Conservation (phyloP, 2,113 vertebrate species). For the Salvelinus namaycush region DNA sequence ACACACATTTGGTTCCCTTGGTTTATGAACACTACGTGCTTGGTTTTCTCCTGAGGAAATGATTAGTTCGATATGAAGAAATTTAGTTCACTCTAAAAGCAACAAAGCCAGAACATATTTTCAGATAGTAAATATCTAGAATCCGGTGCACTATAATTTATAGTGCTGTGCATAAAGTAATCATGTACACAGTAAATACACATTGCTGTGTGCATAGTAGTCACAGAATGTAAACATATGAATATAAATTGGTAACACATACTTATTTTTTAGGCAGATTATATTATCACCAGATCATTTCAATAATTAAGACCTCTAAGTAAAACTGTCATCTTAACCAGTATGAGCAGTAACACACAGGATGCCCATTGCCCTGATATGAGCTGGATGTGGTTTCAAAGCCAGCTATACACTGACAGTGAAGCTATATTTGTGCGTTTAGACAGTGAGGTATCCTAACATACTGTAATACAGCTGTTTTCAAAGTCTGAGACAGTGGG, state of each 20-base stretch:
- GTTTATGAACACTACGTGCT: constrained; percentile 16
- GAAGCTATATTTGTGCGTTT: no score
- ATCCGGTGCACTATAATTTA: not conserved
- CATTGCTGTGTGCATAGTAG: no score
- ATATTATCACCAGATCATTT: not conserved
- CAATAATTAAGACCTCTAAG: not conserved
- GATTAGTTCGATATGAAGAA: constrained; percentile 1
- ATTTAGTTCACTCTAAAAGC: not conserved
- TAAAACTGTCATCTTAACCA: not conserved
- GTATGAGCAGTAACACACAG: no score
- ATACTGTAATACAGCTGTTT: no score
- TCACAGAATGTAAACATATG: no score
- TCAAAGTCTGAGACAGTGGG: no score
- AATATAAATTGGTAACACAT: no score
- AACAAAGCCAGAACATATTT: not conserved
- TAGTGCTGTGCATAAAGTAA: not conserved
- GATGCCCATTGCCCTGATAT: no score
- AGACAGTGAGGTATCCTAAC: no score
- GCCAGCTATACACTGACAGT: no score
- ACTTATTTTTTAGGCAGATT: no score
- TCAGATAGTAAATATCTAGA: not conserved
- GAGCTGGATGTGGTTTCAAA: no score
- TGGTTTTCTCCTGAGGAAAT: constrained; percentile 24
- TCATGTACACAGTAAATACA: not conserved
- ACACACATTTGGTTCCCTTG: not conserved